Base-by-base conservation (phyloP, 2,888 invertebrate genomes). In the Spicauda simplicius region DNA sequence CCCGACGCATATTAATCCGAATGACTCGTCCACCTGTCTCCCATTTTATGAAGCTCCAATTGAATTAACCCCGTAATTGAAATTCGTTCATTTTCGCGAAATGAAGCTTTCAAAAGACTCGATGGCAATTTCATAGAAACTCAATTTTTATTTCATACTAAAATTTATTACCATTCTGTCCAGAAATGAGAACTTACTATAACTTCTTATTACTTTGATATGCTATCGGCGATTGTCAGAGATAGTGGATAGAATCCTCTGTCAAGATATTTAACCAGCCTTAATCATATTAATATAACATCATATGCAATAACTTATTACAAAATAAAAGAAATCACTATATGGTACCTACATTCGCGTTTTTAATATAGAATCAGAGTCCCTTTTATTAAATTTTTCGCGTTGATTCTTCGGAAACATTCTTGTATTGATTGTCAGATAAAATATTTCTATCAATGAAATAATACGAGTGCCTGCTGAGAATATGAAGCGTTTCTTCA, bases 301-400 rank as follows among this genome's bases (percentile, higher is more conserved):
- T 33, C 1, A 33, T 6, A 33, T 10, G 33, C 7, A 8, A 33
- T 33, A 1, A 48, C 7, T 25, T 5, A 5, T 25, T 30, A 57
- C 64, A 57, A 57, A 16, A 5, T 25, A 25, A 58, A 41, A 20
- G 18, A 58, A 41, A 14, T 48, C 37, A n/a, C 1, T 18, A 41
- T 37, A 12, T 7, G 12, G 19, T 16, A 19, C 16, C 56, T 6
- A 57, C 37, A 19, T 37, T 57, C 20, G 10, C 72, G 69, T 74
- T 71, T 70, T 73, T 25, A 70, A 72, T 71, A 69, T 69, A 68
- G 70, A 72, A 69, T 70, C 66, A 66, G 20, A 61, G 69, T 69
- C 68, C 72, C 2, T 25, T 25, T 25, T 74, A 74, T 75, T 73
- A 73, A 74, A 72, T 72, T 71, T 71, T 75, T 73, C 67, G 65